Conservation (phyloP, 2,113 vertebrate species). For the Eulacestoma nigropectus region DNA sequence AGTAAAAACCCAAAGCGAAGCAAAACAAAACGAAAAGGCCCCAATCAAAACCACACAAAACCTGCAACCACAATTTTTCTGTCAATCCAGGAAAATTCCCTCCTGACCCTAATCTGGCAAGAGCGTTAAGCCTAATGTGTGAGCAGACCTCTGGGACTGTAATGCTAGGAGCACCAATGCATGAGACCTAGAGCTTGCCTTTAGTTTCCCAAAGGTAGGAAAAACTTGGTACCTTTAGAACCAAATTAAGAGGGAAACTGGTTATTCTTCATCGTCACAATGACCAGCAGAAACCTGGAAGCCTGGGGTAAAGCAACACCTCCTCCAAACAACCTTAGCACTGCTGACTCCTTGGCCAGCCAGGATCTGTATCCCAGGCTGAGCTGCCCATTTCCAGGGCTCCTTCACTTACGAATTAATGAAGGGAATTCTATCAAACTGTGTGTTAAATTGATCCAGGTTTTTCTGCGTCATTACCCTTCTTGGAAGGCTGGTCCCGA, state of each 20-base stretch:
- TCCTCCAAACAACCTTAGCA: not conserved
- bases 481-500: not conserved
- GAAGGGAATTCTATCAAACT: not conserved
- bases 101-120: slow-evolving; percentile 58
- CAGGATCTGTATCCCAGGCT: not conserved
- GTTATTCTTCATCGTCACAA: not conserved
- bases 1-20: not conserved
- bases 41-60: not conserved
- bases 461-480: not conserved
- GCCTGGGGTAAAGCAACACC: not conserved
- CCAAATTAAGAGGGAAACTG: not conserved
- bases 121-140: not conserved
- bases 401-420: not conserved
- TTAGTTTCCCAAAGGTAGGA: not conserved
- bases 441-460: not conserved
- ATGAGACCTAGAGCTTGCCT: not conserved
- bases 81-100: slow-evolving; percentile 32
- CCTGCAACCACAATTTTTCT: not conserved
- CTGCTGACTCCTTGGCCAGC: not conserved
- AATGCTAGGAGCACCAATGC: not conserved
- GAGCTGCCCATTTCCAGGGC: not conserved
- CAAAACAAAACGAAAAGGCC: not conserved
- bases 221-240: not conserved
- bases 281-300: not conserved
- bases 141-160: not conserved